Evolutionary conservation across 2,888 invertebrate species (phyloP), one percentile per base, ranked within the genome.

Genomic region (Margaritifera margaritifera): DNA sequence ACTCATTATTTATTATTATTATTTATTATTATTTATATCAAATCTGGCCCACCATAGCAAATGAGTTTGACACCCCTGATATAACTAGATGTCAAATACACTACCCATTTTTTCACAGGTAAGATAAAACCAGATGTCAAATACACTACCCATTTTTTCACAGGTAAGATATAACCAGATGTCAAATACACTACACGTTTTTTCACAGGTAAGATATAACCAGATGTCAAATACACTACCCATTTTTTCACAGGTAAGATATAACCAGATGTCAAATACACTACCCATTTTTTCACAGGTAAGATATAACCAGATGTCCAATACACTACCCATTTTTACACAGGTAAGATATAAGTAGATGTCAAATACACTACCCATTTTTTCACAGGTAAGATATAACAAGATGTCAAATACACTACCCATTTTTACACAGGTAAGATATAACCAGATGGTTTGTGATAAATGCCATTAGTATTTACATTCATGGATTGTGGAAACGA

Each of bases 31-130:
- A n/a, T n/a, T n/a, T n/a, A n/a, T n/a, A n/a, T n/a, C n/a, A n/a
- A n/a, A n/a, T n/a, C n/a, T n/a, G n/a, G n/a, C n/a, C n/a, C n/a
- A n/a, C n/a, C n/a, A n/a, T n/a, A n/a, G n/a, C n/a, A n/a, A n/a
- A n/a, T n/a, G n/a, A n/a, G n/a, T n/a, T n/a, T n/a, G n/a, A n/a
- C n/a, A n/a, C n/a, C n/a, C n/a, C n/a, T n/a, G n/a, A n/a, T n/a
- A n/a, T n/a, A n/a, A n/a, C n/a, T n/a, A n/a, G n/a, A n/a, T n/a
- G 97, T 88, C 95, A 95, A 72, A 92, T 99, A 5, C 92, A 93
- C 65, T 95, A 95, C 90, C 92, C 93, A 25, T 83, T 93, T 0
- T 88, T 96, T 71, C 94, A 94, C 90, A 95, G 95, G 96, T 94
- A 91, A 83, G 80, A 42, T n/a, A n/a, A n/a, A n/a, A n/a, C n/a